Percentiles rank a stretch among this genome's conserved stretches.
Conservation (phyloP, 2,888 invertebrate species). For the Nasonovia ribisnigri region DNA sequence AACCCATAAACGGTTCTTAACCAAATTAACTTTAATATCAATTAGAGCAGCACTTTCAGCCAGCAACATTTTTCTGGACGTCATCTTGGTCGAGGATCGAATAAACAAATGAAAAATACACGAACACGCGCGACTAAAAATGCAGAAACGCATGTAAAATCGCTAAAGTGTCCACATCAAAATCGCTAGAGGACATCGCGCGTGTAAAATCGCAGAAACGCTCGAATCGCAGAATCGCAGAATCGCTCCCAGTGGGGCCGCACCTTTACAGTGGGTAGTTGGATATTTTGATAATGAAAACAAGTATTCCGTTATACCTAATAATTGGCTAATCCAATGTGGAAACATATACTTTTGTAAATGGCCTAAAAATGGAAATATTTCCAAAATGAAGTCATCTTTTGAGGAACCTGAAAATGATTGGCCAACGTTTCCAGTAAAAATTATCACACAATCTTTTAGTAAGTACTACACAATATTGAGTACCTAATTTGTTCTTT, state of each 20-base stretch:
- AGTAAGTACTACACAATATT: neutral
- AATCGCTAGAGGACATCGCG: neutral
- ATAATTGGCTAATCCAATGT: neutral
- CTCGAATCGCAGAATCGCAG: neutral
- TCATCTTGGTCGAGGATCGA: conserved; percentile 38
- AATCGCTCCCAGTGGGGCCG: neutral
- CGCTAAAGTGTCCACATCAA: neutral
- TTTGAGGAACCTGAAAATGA: neutral
- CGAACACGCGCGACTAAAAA: neutral
- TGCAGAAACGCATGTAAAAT: neutral
- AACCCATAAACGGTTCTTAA: conserved; percentile 42
- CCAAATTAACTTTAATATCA: conserved; percentile 13
- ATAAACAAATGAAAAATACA: too few species aligned
- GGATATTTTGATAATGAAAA: neutral
- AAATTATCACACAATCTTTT: neutral
- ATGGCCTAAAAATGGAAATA: conserved; percentile 4
- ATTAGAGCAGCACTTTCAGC: conserved; percentile 24
- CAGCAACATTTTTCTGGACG: conserved; percentile 32
- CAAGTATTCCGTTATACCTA: neutral
- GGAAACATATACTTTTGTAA: neutral
- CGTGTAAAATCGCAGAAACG: neutral
- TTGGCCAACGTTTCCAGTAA: neutral
- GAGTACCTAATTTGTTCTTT: neutral
- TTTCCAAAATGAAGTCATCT: neutral
- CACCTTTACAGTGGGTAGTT: neutral